Evolutionary conservation across 2,113 vertebrate genomes (phyloP).

Genomic region (Thoracochromis brauschi): DNA sequence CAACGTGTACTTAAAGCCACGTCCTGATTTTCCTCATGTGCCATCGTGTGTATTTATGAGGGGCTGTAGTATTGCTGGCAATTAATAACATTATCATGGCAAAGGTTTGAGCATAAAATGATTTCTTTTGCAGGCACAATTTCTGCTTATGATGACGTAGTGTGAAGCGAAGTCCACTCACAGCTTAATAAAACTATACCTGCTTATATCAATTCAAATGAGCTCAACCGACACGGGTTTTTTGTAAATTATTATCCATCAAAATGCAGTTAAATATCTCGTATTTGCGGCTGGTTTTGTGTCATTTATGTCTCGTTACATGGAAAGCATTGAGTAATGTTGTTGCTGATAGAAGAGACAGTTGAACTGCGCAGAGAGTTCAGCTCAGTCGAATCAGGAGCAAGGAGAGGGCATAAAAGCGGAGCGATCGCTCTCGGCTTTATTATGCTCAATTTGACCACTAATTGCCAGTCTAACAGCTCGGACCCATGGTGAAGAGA

Average conservation of each 20-base stretch:
- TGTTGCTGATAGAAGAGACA: conserved; percentile 57
- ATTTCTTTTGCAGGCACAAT: conserved; percentile 1
- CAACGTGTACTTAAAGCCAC: not conserved
- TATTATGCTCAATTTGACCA: conserved; percentile 75
- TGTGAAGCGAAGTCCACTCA: conserved; percentile 36
- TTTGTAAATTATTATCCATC: not conserved
- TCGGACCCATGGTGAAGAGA: conserved; percentile 85
- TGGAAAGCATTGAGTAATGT: conserved; percentile 62
- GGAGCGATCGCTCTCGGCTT: conserved; percentile 61
- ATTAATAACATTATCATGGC: not conserved
- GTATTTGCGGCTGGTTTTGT: not conserved
- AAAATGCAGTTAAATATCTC: not conserved
- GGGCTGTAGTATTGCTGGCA: not conserved
- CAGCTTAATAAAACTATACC: conserved; percentile 37
- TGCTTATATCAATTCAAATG: not conserved
- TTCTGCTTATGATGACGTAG: conserved; percentile 52
- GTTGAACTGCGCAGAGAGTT: conserved; percentile 78
- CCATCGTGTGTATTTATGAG: not conserved
- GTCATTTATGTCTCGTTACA: not conserved
- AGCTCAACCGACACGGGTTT: not conserved
- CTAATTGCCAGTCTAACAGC: conserved; percentile 56
- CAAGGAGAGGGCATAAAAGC: conserved; percentile 61
- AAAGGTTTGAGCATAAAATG: not conserved
- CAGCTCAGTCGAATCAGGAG: conserved; percentile 69
- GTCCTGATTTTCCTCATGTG: not conserved